Conservation (phyloP, 2,888 invertebrate species). For the Dynastes maya region DNA sequence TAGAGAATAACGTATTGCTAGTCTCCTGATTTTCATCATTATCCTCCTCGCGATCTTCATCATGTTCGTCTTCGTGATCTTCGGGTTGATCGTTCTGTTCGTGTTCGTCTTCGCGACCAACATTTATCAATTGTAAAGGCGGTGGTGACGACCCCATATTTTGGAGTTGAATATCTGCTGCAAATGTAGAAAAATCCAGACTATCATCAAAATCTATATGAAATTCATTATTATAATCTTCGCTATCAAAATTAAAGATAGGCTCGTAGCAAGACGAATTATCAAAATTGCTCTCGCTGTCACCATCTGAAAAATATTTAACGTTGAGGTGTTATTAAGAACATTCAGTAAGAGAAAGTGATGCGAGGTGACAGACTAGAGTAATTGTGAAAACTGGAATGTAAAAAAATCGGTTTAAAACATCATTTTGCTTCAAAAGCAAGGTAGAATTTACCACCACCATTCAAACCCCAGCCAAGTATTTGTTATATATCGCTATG, state of each 20-base stretch:
- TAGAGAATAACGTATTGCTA: constrained; percentile 48
- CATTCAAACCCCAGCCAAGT: not conserved
- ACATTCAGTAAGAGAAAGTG: not conserved
- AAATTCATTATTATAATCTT: not conserved
- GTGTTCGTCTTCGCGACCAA: constrained; percentile 48
- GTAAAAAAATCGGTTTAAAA: constrained; percentile 3
- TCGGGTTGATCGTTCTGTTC: constrained; percentile 51
- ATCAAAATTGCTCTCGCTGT: constrained; percentile 40
- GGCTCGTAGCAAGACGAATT: constrained; percentile 2
- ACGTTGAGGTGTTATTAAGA: constrained; percentile 13
- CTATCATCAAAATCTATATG: constrained; percentile 18
- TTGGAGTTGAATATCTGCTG: constrained; percentile 43
- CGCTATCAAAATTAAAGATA: not conserved
- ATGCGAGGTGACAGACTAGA: constrained; percentile 44
- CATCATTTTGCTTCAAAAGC: not conserved
- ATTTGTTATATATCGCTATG: not conserved
- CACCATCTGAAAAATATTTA: constrained; percentile 43
- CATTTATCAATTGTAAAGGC: constrained; percentile 38
- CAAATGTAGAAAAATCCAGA: constrained; percentile 32
- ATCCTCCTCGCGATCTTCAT: constrained; percentile 54
- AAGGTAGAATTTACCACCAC: not conserved
- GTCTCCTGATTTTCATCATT: constrained; percentile 48
- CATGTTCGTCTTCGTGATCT: constrained; percentile 52
- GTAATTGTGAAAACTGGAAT: constrained; percentile 41
- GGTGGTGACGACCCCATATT: constrained; percentile 49